Evolutionary conservation across 2,888 invertebrate species (phyloP), one percentile per base, ranked within the genome.

Genomic region (Pseudococcus longispinus): DNA sequence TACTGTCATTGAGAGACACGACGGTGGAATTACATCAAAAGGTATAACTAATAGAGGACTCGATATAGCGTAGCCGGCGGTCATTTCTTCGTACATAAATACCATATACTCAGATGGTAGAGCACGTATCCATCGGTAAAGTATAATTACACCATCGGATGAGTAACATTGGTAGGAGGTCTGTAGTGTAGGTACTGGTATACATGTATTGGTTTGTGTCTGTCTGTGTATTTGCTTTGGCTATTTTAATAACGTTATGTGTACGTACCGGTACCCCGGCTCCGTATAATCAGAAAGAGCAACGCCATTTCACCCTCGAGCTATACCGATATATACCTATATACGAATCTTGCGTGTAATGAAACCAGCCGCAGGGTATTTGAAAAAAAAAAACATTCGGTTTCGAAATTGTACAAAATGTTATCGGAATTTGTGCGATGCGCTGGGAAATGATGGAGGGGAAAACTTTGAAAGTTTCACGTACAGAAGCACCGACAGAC

Each of bases 121-220:
- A 80, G 77, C 77, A 80, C 77, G 77, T 80, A 80, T 80, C 77
- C 77, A 80, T 80, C 77, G 77, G 77, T 80, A 42, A 80, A 80
- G 77, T 80, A 80, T 80, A 80, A 80, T 80, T 80, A 80, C 77
- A 80, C 37, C 42, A 42, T 80, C 77, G 77, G 77, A 80, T 80
- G 77, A 80, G 77, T 80, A 80, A 80, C 77, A 80, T 26, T 42
- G 77, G 77, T 80, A 80, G 77, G 77, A 80, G 77, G 77, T 42
- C 77, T 42, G 26, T 26, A 55, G 11, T 23, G 37, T 37, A 37
- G 37, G 60, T 74, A 74, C 74, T 20, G 20, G 77, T n/a, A 20
- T 20, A 77, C 18, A 29, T 70, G 70, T 65, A 26, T 65, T 23
- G 26, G 65, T 26, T 26, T 65, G 65, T 65, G 29, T 29, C 29